Conservation (phyloP, 2,113 vertebrate genomes). For the Macquaria australasica region DNA sequence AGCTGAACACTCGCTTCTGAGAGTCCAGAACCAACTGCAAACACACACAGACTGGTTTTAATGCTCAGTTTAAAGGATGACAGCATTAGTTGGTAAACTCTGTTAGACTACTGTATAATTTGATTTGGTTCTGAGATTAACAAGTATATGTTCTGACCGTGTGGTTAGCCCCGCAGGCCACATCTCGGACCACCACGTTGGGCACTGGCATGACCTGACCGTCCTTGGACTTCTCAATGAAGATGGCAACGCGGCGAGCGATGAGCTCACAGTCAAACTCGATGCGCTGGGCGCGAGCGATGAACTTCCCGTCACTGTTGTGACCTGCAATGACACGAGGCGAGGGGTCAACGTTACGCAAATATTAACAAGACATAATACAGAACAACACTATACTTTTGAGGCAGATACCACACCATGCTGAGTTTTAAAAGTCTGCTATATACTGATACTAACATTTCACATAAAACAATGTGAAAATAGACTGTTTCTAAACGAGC, state of each 20-base stretch:
- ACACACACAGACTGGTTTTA: constrained; percentile 6
- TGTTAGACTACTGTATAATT: not conserved
- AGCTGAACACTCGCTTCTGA: constrained; percentile 96
- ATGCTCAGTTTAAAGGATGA: not conserved
- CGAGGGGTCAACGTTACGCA: not conserved
- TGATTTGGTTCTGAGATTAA: not conserved
- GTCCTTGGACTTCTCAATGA: constrained; percentile 97
- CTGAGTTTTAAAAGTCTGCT: not conserved
- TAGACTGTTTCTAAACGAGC: not conserved
- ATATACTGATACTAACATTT: not conserved
- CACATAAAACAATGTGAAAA: not conserved
- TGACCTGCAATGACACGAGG: constrained; percentile 85
- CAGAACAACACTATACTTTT: not conserved
- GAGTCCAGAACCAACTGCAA: constrained; percentile 93
- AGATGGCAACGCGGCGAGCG: constrained; percentile 93
- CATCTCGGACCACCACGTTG: constrained; percentile 94
- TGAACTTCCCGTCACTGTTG: constrained; percentile 97
- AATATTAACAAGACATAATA: not conserved
- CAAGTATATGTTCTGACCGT: constrained; percentile 82
- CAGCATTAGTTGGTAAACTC: not conserved
- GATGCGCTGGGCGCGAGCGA: constrained; percentile 95
- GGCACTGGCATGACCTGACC: constrained; percentile 94
- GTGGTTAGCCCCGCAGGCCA: constrained; percentile 93
- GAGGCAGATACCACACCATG: not conserved
- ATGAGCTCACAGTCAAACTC: constrained; percentile 98